Base-by-base conservation (phyloP, 2,888 invertebrate genomes). In the Drosophila robusta region DNA sequence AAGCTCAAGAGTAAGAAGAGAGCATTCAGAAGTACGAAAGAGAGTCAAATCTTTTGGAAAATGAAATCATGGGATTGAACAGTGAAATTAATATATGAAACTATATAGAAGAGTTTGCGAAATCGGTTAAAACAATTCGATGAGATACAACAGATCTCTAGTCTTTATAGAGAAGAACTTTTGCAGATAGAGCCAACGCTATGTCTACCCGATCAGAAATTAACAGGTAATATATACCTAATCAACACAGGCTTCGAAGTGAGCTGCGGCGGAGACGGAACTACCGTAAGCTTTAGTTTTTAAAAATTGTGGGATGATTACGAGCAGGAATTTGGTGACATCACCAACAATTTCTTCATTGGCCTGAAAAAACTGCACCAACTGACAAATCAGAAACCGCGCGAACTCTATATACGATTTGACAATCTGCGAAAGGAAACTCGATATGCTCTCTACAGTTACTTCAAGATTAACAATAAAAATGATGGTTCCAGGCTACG, bases 261-360 rank as follows among this genome's bases (percentile, higher is more conserved):
- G 0, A 8, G 12, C 5, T 86, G 85, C 39, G 93, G 92, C 36
- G 93, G 93, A 0, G 44, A 92, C 29, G 93, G 92, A 24, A 93
- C 32, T 5, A 93, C 93, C 0, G 94, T 94, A 83, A 94, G 94
- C 75, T 95, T 95, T 85, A 93, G 93, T n/a, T n/a, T n/a, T n/a
- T n/a, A n/a, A 75, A 93, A 94, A 68, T 86, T 91, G 38, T 95
- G 94, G 95, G 80, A 92, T 0, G 94, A 94, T 49, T 95, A 95
- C 86, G 94, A 94, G 76, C 84, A 92, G 38, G 95, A 95, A 7
- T 95, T 95, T 82, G 95, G 95, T 1, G 94, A 95, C 81, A 90
- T 94, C 12, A 93, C 93, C 0, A 94, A 94, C 0, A 95, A 95
- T 85, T 95, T 95, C 87, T 95, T 95, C 94, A 92, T 95, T 12